Evolutionary conservation across 2,797 vertebrate genomes (phyloP), one percentile per base, ranked within the genome.

Genomic region (Myotis planiceps): DNA sequence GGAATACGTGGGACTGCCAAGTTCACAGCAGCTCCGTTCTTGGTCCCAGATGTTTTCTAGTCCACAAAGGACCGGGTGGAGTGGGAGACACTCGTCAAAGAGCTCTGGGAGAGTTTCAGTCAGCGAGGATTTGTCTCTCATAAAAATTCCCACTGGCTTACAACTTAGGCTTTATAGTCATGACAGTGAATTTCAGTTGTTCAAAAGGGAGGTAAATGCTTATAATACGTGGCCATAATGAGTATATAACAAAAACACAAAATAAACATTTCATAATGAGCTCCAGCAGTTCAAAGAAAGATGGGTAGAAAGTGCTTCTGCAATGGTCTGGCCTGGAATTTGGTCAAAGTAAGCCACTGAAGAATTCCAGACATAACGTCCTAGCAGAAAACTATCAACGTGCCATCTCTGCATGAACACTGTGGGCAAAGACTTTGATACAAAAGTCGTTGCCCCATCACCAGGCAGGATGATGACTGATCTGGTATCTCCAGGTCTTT

Each of bases 361-460:
- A 51, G 14, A 49, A 21, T 84, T 23, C 1, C 34, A 55, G 39
- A 32, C 39, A 47, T 15, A 49, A 58, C 2, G 5, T 39, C 23
- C 25, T 85, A 66, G 37, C 8, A 45, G 53, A 58, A 90, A 92
- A 88, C 23, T 29, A 85, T 45, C 19, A 25, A 87, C 14, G 25
- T 47, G 29, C 65, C 51, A 37, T 51, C 27, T 66, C 74, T 66
- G 42, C 14, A 23, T 0, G 25, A 88, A 84, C 37, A 53, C 51
- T 19, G 65, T 6, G 80, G 74, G n/a, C 76, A 94, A 92, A 97
- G 63, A 90, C 65, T 80, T 58, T 55, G 75, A 86, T 19, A 87
- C 29, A 74, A 79, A 87, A 80, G 49, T 58, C 55, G 21, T 1
- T 12, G 49, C 78, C 71, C 2, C 10, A 60, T 49, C 29, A 72